Evolutionary conservation across 2,113 vertebrate species (phyloP).

Genomic region (Scomber scombrus): DNA sequence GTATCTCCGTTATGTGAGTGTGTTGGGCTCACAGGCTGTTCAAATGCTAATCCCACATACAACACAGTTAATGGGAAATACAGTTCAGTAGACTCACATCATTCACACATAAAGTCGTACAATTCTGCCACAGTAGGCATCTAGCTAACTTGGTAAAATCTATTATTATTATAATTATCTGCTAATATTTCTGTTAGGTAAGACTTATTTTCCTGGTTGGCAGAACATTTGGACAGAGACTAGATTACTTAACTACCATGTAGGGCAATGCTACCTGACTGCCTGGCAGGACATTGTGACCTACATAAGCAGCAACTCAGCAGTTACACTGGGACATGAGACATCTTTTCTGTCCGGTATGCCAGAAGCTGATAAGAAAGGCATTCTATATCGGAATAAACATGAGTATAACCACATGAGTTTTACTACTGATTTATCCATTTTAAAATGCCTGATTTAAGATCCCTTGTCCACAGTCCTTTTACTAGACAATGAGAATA

Average conservation of each 20-base stretch:
- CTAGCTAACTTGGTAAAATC: not conserved
- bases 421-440: too few species aligned
- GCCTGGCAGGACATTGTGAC: slow-evolving; percentile 45
- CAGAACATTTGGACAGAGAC: not conserved
- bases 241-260: not conserved
- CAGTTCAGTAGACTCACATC: not conserved
- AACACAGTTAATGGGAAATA: slow-evolving; percentile 17
- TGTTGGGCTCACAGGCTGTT: slow-evolving; percentile 16
- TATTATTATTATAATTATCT: not conserved
- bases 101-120: not conserved
- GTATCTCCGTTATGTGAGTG: slow-evolving; percentile 12
- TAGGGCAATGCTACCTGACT: slow-evolving; percentile 19
- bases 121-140: not conserved
- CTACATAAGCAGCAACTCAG: slow-evolving; percentile 35
- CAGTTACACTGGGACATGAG: slow-evolving; percentile 5
- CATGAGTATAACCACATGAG: too few species aligned
- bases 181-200: not conserved
- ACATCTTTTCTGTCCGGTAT: not conserved
- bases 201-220: not conserved
- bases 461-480: not conserved
- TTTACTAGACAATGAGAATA: not conserved
- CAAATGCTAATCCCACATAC: not conserved
- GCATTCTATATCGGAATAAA: not conserved
- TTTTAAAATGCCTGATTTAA: too few species aligned
- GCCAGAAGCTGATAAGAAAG: not conserved